Evolutionary conservation across 2,888 invertebrate genomes (phyloP).

Genomic region (Eupithecia subfuscata): DNA sequence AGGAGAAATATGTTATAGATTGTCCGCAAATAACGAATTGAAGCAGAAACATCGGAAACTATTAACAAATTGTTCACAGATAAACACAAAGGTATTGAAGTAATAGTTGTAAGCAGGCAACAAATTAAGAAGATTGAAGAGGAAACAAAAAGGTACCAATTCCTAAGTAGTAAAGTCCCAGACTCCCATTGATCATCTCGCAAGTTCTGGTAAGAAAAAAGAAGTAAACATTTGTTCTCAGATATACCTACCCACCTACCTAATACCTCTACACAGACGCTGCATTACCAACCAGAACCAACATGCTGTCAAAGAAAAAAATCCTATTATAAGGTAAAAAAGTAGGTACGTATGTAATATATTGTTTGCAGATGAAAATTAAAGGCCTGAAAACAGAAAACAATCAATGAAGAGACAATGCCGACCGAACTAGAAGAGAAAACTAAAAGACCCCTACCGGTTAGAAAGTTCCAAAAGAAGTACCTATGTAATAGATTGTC

Average conservation of each 20-base stretch:
- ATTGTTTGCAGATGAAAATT: not conserved
- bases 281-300: not conserved
- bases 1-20: no score
- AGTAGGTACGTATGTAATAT: not conserved
- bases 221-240: constrained; percentile 4
- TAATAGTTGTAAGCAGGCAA: not conserved
- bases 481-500: no score
- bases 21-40: no score
- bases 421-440: no score
- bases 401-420: no score
- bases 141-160: not conserved
- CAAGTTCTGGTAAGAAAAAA: not conserved
- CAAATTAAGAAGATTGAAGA: not conserved
- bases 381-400: not conserved
- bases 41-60: not conserved
- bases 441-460: no score
- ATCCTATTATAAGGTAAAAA: not conserved
- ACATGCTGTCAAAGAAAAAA: not conserved
- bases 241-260: no score
- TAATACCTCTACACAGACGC: not conserved
- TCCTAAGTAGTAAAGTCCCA: not conserved
- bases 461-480: no score
- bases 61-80: not conserved
- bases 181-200: not conserved
- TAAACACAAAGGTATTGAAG: not conserved